Evolutionary conservation across 2,888 invertebrate species (phyloP).

Genomic region (Leucophora obtusa): DNA sequence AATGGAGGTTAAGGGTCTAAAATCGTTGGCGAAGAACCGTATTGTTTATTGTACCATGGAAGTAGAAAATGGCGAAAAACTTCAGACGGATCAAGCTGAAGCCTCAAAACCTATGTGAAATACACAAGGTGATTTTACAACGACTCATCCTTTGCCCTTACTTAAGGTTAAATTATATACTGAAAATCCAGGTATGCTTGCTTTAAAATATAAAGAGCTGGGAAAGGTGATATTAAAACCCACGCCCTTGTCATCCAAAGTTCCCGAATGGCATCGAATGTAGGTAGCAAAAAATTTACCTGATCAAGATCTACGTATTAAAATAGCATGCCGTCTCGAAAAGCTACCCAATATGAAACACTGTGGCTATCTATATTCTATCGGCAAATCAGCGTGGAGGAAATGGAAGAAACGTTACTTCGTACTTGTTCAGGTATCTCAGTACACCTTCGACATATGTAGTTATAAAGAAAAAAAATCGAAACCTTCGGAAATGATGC

Average conservation of each 20-base stretch:
- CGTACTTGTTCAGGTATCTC: constrained; percentile 98
- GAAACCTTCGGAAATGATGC: constrained; percentile 99
- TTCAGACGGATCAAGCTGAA: constrained; percentile 99
- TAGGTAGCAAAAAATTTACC: constrained; percentile 95
- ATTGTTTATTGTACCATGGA: constrained; percentile 99
- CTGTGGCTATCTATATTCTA: constrained; percentile 95
- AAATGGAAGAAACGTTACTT: constrained; percentile 99
- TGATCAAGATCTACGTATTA: constrained; percentile 97
- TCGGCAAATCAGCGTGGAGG: constrained; percentile 98
- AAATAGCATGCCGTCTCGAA: constrained; percentile 98
- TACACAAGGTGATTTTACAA: constrained; percentile 99
- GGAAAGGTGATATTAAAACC: constrained; percentile 94
- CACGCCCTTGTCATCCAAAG: constrained; percentile 92
- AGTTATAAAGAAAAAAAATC: constrained; percentile 99
- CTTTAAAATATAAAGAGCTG: constrained; percentile 99
- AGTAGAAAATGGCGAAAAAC: constrained; percentile 98
- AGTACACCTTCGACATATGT: constrained; percentile 99
- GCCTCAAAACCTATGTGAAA: constrained; percentile 99
- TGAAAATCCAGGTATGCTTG: constrained; percentile 97
- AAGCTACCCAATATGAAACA: constrained; percentile 99
- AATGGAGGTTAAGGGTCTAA: constrained; percentile 99
- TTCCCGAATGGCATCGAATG: constrained; percentile 99
- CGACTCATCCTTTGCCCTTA: constrained; percentile 96
- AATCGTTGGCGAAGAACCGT: constrained; percentile 96
- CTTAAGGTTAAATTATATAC: constrained; percentile 99